phyloP scores from a whole-genome alignment of 2,113 vertebrate genomes.

The Barbus barbus region DNA sequence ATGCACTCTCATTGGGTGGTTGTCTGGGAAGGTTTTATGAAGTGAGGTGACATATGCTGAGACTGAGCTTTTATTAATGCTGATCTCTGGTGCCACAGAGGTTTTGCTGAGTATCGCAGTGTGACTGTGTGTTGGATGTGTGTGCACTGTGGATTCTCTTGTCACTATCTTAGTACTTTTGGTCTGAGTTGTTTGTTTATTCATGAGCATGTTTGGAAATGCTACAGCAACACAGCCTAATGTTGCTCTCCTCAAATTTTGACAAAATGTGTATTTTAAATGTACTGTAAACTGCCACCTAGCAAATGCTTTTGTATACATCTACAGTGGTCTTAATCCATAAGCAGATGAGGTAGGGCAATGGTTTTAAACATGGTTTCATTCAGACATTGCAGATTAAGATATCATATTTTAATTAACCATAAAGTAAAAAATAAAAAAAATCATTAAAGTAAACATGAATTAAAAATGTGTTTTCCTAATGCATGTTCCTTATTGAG shows the following conservation, averaged over 20 bases:
- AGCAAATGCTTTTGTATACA: not conserved
- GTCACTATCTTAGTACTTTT: not conserved
- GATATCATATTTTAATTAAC: not conserved
- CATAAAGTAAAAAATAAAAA: not conserved
- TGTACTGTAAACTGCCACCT: not conserved
- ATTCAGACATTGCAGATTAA: not conserved
- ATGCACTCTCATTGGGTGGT: slow-evolving; percentile 61
- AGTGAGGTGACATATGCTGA: slow-evolving; percentile 77
- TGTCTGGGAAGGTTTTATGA: slow-evolving; percentile 70
- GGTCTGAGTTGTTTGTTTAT: not conserved
- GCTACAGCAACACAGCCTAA: not conserved
- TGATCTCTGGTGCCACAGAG: slow-evolving; percentile 67
- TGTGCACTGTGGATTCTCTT: not conserved
- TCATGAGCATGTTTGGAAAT: not conserved
- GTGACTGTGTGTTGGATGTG: slow-evolving; percentile 21
- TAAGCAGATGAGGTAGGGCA: not conserved
- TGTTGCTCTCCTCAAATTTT: not conserved
- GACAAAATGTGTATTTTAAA: not conserved
- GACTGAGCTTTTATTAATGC: slow-evolving; percentile 68
- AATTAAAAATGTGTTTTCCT: not conserved
- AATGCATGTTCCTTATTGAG: not conserved
- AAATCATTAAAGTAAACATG: not conserved
- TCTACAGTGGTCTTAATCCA: not conserved
- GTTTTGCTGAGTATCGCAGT: slow-evolving; percentile 65
- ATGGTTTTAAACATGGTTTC: not conserved